These are phyloP conservation scores for Tangara arthus DNA, from an alignment of 2,797 vertebrate species.

Conservation along the genomic window DNA sequence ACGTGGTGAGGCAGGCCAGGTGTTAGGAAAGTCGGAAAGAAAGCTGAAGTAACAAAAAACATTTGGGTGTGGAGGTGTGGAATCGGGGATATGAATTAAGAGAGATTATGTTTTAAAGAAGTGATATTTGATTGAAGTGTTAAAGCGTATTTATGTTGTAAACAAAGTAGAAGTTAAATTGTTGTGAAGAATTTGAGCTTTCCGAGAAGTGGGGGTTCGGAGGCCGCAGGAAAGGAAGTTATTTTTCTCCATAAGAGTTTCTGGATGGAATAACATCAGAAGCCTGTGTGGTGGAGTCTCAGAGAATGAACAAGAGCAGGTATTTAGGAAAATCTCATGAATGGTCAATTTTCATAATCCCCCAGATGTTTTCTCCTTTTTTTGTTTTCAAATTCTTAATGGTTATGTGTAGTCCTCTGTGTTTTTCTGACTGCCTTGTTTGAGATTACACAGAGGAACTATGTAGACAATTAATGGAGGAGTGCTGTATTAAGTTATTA, in stretches of 20 bases:
- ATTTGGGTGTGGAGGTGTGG: background rate
- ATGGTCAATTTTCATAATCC: background rate
- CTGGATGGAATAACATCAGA: background rate
- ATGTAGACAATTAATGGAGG: background rate
- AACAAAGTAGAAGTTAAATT: background rate
- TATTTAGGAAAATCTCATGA: background rate
- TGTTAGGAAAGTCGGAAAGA: background rate
- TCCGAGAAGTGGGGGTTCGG: background rate
- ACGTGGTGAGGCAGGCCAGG: background rate
- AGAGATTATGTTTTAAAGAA: background rate
- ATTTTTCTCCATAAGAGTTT: fast-evolving
- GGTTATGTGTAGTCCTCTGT: background rate
- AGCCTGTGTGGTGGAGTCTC: background rate
- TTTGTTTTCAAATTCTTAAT: background rate
- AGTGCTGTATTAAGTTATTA: background rate
- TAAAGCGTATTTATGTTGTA: background rate
- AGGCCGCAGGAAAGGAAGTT: no score
- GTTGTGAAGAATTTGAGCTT: background rate
- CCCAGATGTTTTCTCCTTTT: background rate
- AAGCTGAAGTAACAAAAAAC: background rate
- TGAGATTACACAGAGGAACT: background rate
- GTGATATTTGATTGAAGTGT: background rate
- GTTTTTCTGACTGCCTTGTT: background rate
- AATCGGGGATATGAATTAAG: background rate
- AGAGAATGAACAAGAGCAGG: background rate